Base-by-base conservation (phyloP, 2,113 vertebrate genomes). In the Gnathonemus echidnorhynchus region DNA sequence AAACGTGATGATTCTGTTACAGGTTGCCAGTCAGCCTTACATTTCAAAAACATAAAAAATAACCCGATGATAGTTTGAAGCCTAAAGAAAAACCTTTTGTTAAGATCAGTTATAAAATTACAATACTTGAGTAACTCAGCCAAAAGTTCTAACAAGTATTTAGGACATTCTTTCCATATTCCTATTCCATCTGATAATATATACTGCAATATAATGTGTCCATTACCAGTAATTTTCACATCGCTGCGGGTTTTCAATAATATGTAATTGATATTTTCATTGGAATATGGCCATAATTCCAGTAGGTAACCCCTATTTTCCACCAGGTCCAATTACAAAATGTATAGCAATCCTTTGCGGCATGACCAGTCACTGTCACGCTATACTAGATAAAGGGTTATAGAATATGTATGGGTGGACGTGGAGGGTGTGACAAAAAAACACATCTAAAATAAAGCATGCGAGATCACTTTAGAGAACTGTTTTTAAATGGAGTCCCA, bases 1-100 rank as follows among this genome's bases (percentile, higher is more conserved):
- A 93, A 91, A 91, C 86, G 21, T 49, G 87, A 90, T 89, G 46
- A 52, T 6, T 52, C 11, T 53, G 27, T 91, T 90, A 88, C 49
- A 66, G 89, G 70, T 66, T 49, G 48, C 84, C 86, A 83, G 87
- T 46, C 62, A 88, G 42, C 86, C 86, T 89, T 91, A 80, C 66
- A 85, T 66, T 70, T 70, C 62, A 13, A 70, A 31, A 70, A 70
- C 10, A 66, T 66, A 27, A 27, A 77, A 77, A 89, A 90, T 89
- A 46, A 9, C 10, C 53, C 80, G 49, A 62, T 90, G 24, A 70
- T 13, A 56, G 62, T 56, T 56, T 31, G n/a, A 21, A 56, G 49
- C n/a, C 27, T 50, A 15, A 52, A 52, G 85, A 11, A 50, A 86
- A 87, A 87, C 24, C n/a, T 3, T 35, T 35, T 31, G 86, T 35